Evolutionary conservation across 2,888 invertebrate genomes (phyloP), one percentile per base, ranked within the genome.

Genomic region (Leucania comma): DNA sequence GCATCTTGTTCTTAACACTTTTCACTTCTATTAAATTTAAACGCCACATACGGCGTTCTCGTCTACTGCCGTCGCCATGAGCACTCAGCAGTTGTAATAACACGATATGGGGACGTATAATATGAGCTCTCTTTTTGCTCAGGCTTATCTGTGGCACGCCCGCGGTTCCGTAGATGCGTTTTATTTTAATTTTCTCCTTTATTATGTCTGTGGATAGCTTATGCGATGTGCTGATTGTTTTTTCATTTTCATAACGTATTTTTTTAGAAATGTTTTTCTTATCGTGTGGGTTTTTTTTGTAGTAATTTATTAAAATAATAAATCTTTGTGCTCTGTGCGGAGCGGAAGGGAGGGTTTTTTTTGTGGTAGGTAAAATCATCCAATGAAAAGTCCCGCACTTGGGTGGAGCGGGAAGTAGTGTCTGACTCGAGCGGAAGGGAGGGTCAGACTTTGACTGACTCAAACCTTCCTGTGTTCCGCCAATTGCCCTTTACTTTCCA

Each of bases 21-120:
- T 61, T 58, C 29, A 29, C 24, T 0, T 38, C 3, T 20, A 66
- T 65, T 54, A 22, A 35, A 62, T 68, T 82, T 70, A 46, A 84
- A 78, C 54, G 78, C 54, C 82, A 81, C 66, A 72, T 89, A 87
- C 88, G 20, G 63, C 51, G 77, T 86, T 84, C 68, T 83, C 60
- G 62, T 63, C n/a, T 42, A 71, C 63, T 58, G 57, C 78, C 76
- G 38, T 67, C 75, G 58, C 63, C 81, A 85, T 82, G 82, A 88
- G 81, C 87, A 82, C 86, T 87, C 86, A 80, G 75, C 90, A 89
- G 89, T 92, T 92, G 92, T 90, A 93, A 93, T 92, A 93, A 92
- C 90, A 93, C 84, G 93, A 92, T 92, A 93, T 89, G 90, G 84
- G 88, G 85, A 89, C 86, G 89, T 87, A 88, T 90, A 90, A 92